A percentile compares a stretch with the other conserved stretches of the same genome.
Conservation (phyloP, 2,113 vertebrate genomes). For the Perca fluviatilis region DNA sequence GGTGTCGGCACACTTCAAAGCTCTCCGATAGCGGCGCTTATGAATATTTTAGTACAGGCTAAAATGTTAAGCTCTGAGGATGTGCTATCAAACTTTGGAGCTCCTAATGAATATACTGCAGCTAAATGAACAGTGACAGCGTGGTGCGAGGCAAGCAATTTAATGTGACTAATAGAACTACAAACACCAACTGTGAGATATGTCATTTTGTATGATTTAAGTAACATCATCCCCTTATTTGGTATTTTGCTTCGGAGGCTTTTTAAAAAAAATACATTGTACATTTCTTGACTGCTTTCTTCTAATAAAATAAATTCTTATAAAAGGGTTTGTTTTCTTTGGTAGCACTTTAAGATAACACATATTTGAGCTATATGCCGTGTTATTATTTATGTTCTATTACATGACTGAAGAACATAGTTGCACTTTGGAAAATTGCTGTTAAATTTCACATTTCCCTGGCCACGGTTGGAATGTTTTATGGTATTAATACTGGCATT, state of each 20-base stretch:
- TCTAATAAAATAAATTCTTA: background rate
- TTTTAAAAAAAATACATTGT: background rate
- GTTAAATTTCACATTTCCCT: background rate
- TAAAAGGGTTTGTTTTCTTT: background rate
- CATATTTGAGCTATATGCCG: background rate
- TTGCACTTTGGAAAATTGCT: too few relatives aligned
- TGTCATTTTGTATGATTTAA: constrained; percentile 14
- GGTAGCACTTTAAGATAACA: background rate
- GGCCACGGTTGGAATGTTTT: background rate
- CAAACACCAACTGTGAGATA: constrained; percentile 12
- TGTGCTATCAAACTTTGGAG: constrained; percentile 46
- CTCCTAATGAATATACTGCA: constrained; percentile 17
- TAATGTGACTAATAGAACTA: constrained; percentile 26
- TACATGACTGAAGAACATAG: background rate
- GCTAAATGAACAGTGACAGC: constrained; percentile 33
- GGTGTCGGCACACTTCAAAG: constrained; percentile 62
- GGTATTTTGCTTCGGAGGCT: background rate
- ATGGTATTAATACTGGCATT: constrained; percentile 2
- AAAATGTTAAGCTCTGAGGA: constrained; percentile 52
- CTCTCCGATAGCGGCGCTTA: constrained; percentile 16
- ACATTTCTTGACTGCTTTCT: background rate
- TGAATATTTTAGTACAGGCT: constrained; percentile 67
- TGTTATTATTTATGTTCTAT: background rate
- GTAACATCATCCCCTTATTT: background rate
- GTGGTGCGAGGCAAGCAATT: background rate